Evolutionary conservation across 2,113 vertebrate species (phyloP), one percentile per base, ranked within the genome.

Genomic region (Otus sunia): DNA sequence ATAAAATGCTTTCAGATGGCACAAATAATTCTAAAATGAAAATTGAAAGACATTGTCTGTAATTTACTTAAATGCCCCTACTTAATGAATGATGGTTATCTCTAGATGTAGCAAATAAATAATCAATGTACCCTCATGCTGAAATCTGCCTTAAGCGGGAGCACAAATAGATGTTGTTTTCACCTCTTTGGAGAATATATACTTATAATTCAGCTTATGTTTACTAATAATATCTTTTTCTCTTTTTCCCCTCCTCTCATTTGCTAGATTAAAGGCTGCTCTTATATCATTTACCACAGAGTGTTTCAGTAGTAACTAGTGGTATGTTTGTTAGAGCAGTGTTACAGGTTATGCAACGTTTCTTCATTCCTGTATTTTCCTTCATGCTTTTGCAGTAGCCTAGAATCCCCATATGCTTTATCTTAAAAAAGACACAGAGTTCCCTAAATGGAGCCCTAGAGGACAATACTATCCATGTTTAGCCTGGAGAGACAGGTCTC

Each of bases 211-310:
- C 94, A 85, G 89, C 74, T 94, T 87, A 83, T 56, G 43, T 77
- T 91, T 95, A 62, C 73, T 95, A 95, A 95, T 77, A 96, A 69
- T 66, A 88, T 34, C 74, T 75, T 55, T 39, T 69, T 60, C 11
- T 30, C 34, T 95, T 95, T 88, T 26, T 2, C 16, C 50, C 47
- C 39, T 80, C 37, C 41, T 90, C 77, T 94, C 14, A 0, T 91
- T 93, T 87, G 36, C 93, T 92, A 91, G 79, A 92, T 95, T 94
- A 94, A 96, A 88, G 60, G 59, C 68, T 78, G 79, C 43, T 85
- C 0, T 9, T 30, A 20, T 14, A 55, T 32, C 23, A 55, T 93
- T 77, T 92, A 72, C 67, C 39, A 55, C 25, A 20, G 67, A 78
- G 20, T 85, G 85, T 83, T 95, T 94, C 59, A 47, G 72, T 45